Evolutionary conservation across 2,113 vertebrate species (phyloP).

Genomic region (Xyliphius kryptos): DNA sequence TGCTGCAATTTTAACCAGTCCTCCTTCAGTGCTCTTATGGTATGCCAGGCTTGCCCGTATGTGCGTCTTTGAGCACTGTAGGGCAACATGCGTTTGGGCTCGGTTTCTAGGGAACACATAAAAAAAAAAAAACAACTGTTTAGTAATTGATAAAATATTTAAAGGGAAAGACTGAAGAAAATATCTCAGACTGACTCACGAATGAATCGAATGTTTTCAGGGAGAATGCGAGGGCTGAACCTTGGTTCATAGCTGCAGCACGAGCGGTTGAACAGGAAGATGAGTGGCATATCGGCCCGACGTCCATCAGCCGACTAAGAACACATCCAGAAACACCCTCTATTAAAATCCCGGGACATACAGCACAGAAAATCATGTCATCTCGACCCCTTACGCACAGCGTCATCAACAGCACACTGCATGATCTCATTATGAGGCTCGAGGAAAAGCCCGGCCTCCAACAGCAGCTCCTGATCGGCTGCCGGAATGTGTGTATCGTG

Average conservation of each 20-base stretch:
- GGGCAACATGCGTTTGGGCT: constrained; percentile 76
- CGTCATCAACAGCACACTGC: constrained; percentile 76
- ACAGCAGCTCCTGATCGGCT: constrained; percentile 86
- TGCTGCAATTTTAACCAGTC: constrained; percentile 90
- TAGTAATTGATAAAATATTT: too few species aligned
- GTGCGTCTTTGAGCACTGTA: constrained; percentile 83
- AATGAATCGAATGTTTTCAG: constrained; percentile 84
- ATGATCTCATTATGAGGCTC: constrained; percentile 70
- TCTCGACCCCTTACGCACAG: constrained; percentile 64
- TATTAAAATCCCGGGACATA: too few species aligned
- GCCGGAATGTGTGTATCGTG: constrained; percentile 74
- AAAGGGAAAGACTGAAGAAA: too few species aligned
- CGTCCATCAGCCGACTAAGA: constrained; percentile 77
- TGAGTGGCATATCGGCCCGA: constrained; percentile 74
- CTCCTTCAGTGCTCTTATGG: constrained; percentile 84
- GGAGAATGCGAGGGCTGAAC: constrained; percentile 76
- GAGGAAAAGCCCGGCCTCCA: constrained; percentile 83
- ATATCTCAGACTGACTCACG: constrained; percentile 76
- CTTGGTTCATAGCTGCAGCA: constrained; percentile 82
- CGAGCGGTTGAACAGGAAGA: constrained; percentile 91
- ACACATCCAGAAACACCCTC: too few species aligned
- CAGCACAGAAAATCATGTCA: too few species aligned
- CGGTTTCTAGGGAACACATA: constrained; percentile 59
- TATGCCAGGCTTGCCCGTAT: constrained; percentile 93
- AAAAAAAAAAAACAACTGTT: background rate